phyloP scores from a whole-genome alignment of 1,140 invertebrate species.

The Drosophila bifasciata region DNA sequence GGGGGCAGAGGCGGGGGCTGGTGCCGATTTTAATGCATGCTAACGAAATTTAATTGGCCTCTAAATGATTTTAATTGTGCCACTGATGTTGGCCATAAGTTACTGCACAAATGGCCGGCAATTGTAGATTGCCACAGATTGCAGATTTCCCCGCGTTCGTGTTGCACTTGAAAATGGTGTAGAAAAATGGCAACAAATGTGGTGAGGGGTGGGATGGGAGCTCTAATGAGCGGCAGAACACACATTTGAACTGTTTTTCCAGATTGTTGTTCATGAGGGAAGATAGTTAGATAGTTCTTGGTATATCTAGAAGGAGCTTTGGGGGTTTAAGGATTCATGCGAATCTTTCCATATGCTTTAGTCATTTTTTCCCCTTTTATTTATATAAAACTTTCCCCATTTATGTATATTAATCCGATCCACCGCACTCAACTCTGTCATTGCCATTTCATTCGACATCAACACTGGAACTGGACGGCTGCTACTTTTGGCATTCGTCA shows the following conservation, averaged over 20 bases:
- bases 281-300: too few species aligned
- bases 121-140: conserved; percentile 47
- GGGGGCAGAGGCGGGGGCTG: conserved; percentile 14
- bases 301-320: too few species aligned
- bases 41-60: conserved; percentile 82
- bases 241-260: too few species aligned
- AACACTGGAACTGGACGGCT: conserved; percentile 15
- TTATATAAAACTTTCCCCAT: conserved; percentile 8
- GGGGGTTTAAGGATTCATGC: too few species aligned
- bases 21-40: conserved; percentile 76
- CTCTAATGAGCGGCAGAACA: too few species aligned
- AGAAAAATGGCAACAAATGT: conserved; percentile 2
- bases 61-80: conserved; percentile 83
- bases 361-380: too few species aligned
- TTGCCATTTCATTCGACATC: conserved; percentile 33
- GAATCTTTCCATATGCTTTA: too few species aligned
- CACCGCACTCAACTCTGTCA: conserved; percentile 10
- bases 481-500: conserved; percentile 24
- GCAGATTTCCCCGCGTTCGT: conserved; percentile 35
- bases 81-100: conserved; percentile 79
- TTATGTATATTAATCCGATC: conserved; percentile 34
- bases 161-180: conserved; percentile 18
- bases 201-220: too few species aligned
- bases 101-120: conserved; percentile 62
- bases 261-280: too few species aligned